A percentile compares a stretch with the other conserved stretches of the same genome.
Evolutionary conservation across 2,888 invertebrate species (phyloP).

Genomic region (Clitarchus hookeri): DNA sequence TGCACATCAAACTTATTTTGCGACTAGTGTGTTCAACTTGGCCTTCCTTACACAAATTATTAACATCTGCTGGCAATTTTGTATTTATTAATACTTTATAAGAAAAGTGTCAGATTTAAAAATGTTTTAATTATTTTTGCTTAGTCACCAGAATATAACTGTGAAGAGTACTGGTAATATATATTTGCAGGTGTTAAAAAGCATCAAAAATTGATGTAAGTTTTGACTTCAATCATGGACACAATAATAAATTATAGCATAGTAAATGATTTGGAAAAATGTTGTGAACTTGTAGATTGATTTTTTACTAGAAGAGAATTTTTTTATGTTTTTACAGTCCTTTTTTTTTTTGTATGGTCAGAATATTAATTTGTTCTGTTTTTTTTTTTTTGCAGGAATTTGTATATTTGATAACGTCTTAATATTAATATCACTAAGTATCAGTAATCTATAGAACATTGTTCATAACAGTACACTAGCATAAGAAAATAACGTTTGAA

Average conservation of each 20-base stretch:
- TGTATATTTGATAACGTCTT: not conserved
- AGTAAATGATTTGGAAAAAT: not conserved
- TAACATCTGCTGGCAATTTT: not conserved
- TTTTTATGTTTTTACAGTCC: not conserved
- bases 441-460: not conserved
- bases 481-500: not conserved
- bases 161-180: too few relatives aligned
- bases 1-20: too few relatives aligned
- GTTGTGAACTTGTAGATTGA: not conserved
- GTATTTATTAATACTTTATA: not conserved
- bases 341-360: not conserved
- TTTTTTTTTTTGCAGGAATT: constrained; percentile 9
- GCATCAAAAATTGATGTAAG: too few relatives aligned
- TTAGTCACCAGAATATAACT: too few relatives aligned
- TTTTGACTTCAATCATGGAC: too few relatives aligned
- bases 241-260: not conserved
- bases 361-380: not conserved
- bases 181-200: too few relatives aligned
- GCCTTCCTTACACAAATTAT: not conserved
- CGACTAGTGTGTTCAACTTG: not conserved
- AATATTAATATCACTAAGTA: constrained; percentile 5
- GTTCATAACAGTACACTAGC: not conserved
- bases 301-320: not conserved
- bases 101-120: too few relatives aligned
- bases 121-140: too few relatives aligned